These are phyloP conservation scores for Eulithis prunata DNA, from an alignment of 2,888 invertebrate genomes.

Conservation along the genomic window DNA sequence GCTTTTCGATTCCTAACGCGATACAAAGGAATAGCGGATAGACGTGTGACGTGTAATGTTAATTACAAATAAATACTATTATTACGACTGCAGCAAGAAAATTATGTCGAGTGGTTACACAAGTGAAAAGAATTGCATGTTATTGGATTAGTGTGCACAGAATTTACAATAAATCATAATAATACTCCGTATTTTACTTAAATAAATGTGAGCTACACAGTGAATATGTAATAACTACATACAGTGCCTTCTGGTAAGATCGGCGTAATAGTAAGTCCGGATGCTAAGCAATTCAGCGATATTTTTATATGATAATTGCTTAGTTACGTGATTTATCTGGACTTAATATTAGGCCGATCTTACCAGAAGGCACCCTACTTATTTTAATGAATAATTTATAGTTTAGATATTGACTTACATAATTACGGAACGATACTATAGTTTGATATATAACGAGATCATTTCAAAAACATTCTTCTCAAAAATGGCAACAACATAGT, in stretches of 20 bases:
- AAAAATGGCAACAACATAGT: slow-evolving; percentile 36
- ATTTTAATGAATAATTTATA: slow-evolving; percentile 12
- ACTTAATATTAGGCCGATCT: too few species aligned
- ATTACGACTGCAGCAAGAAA: too few species aligned
- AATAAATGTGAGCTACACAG: slow-evolving; percentile 11
- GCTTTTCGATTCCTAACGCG: neutral
- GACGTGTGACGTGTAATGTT: too few species aligned
- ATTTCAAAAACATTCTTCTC: slow-evolving; percentile 30
- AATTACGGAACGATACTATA: slow-evolving; percentile 40
- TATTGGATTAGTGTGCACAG: slow-evolving; percentile 2
- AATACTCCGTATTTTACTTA: slow-evolving; percentile 3
- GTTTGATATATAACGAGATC: slow-evolving; percentile 33
- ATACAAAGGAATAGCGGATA: neutral
- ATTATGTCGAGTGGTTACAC: too few species aligned
- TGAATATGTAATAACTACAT: slow-evolving; percentile 11
- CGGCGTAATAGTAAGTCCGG: too few species aligned
- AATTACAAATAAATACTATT: too few species aligned
- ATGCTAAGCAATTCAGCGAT: too few species aligned
- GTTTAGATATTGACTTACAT: slow-evolving; percentile 25
- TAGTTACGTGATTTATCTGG: too few species aligned
- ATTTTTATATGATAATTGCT: too few species aligned
- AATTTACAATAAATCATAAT: slow-evolving; percentile 5
- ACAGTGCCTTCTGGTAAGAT: too few species aligned
- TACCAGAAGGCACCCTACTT: too few species aligned
- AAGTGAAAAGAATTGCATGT: neutral